Evolutionary conservation across 2,797 vertebrate species (phyloP).

Genomic region (Rhincodon typus): DNA sequence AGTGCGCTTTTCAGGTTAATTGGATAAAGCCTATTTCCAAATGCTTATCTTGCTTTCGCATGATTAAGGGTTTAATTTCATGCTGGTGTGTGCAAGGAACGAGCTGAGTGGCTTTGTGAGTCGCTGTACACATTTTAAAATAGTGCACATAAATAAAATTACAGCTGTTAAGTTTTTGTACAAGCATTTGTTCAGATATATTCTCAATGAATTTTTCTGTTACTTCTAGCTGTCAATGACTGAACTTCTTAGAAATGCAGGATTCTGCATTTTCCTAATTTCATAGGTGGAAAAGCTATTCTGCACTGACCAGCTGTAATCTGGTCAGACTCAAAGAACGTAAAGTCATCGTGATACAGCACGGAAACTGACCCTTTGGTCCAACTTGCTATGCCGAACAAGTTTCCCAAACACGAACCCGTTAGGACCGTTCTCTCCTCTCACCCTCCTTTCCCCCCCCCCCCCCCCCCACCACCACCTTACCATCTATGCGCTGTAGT

Average conservation of each 20-base stretch:
- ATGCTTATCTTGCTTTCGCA: background rate
- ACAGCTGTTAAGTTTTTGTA: background rate
- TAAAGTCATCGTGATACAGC: too few species aligned
- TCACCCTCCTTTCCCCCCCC: too few species aligned
- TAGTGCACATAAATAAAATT: background rate
- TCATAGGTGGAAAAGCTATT: background rate
- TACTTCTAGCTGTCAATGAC: background rate
- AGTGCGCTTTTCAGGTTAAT: background rate
- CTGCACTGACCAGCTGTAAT: too few species aligned
- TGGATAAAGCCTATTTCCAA: background rate
- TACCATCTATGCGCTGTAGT: too few species aligned
- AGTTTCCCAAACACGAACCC: too few species aligned
- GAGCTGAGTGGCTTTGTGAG: background rate
- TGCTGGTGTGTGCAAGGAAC: background rate
- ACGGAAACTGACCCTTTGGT: too few species aligned
- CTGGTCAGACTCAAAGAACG: too few species aligned
- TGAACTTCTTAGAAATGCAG: background rate
- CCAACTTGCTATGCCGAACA: too few species aligned
- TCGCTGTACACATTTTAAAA: background rate
- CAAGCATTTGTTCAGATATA: background rate
- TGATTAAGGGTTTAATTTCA: slow-evolving; percentile 4
- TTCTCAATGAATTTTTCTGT: background rate
- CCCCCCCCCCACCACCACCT: too few species aligned
- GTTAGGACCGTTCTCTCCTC: too few species aligned
- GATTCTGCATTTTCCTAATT: background rate